Conservation (phyloP, 2,888 invertebrate species). For the Callinectes sapidus region DNA sequence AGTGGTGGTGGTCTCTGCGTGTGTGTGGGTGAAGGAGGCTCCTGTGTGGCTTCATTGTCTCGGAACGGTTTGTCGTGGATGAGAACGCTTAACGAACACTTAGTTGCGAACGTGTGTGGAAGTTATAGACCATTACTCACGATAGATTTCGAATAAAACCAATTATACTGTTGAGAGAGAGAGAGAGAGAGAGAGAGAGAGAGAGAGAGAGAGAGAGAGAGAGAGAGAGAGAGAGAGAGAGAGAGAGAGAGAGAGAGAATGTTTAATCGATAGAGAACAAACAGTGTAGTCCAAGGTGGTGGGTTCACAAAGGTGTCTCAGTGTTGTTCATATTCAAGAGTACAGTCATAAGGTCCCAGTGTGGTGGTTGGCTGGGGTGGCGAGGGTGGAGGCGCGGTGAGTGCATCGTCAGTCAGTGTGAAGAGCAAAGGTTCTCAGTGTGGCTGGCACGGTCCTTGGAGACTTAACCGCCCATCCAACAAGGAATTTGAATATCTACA, state of each 20-base stretch:
- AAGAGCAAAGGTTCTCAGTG: background rate
- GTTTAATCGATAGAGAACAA: background rate
- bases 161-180: background rate
- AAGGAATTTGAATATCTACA: too few species aligned
- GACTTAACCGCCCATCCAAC: too few species aligned
- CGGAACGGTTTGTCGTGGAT: background rate
- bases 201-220: background rate
- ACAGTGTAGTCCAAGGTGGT: background rate
- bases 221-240: slow-evolving; percentile 38
- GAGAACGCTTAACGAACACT: background rate
- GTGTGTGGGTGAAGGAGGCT: background rate
- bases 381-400: background rate
- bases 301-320: background rate
- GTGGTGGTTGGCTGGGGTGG: background rate
- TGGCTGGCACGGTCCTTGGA: background rate
- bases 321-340: background rate
- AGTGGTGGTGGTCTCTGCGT: background rate
- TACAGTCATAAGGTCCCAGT: background rate
- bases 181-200: slow-evolving; percentile 32
- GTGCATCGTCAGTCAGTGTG: background rate
- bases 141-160: background rate
- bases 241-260: background rate
- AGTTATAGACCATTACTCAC: background rate
- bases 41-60: background rate
- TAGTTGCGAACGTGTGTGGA: background rate